Percentiles rank a stretch among this genome's conserved stretches.
These are phyloP conservation scores for Perodicticus potto DNA, from an alignment of 2,797 vertebrate species.

Conservation along the genomic window DNA sequence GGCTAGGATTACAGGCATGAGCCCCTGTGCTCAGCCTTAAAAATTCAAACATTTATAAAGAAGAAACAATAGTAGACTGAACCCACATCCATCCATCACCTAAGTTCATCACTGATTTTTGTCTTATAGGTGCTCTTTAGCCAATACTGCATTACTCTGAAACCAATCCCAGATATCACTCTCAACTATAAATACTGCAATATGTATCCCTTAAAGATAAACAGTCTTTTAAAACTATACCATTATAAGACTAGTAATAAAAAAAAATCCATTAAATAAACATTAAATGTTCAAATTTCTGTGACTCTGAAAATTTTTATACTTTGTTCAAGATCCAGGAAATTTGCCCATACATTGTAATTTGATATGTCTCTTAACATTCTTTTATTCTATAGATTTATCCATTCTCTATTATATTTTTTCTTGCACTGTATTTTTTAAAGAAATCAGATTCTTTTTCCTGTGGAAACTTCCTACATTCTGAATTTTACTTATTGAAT, in stretches of 20 bases:
- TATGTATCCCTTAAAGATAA: neutral
- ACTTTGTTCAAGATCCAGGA: conserved; percentile 2
- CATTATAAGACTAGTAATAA: neutral
- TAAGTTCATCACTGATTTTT: neutral
- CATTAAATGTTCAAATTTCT: neutral
- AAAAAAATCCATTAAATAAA: neutral
- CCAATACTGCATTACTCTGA: neutral
- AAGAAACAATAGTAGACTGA: neutral
- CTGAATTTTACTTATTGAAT: neutral
- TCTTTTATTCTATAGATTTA: neutral
- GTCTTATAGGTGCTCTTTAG: neutral
- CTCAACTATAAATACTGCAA: neutral
- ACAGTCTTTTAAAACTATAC: neutral
- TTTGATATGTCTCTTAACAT: neutral
- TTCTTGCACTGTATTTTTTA: neutral
- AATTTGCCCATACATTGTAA: neutral
- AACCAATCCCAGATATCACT: neutral
- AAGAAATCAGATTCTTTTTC: neutral
- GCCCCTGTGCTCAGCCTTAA: neutral
- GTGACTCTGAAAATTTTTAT: neutral
- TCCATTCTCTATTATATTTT: no score
- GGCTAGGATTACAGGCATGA: no score
- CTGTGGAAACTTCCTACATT: neutral
- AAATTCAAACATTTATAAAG: neutral
- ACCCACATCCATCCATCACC: neutral